Evolutionary conservation across 2,888 invertebrate species (phyloP).

Genomic region (Pocota personata): DNA sequence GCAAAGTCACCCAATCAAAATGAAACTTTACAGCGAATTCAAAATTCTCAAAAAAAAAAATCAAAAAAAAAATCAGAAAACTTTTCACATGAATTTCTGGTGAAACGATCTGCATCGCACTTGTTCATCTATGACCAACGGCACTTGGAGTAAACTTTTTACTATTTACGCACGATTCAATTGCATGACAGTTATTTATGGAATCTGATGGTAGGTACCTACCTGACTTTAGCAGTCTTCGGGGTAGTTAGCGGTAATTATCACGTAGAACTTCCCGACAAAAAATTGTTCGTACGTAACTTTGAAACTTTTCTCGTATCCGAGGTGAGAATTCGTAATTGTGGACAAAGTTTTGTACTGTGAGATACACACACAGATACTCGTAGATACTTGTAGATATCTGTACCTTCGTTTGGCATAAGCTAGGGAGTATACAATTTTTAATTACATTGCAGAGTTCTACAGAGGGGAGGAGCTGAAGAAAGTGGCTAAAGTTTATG

Average conservation of each 20-base stretch:
- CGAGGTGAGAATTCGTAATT: slow-evolving; percentile 63
- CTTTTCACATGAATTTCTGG: slow-evolving; percentile 41
- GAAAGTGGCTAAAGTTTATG: slow-evolving; percentile 62
- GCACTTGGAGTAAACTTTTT: slow-evolving; percentile 31
- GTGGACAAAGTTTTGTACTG: slow-evolving; percentile 59
- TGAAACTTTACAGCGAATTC: too few species aligned
- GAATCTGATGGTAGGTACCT: slow-evolving; percentile 32
- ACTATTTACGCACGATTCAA: slow-evolving; percentile 60
- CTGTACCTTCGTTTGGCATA: not conserved
- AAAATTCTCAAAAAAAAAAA: not conserved
- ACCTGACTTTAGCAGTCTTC: slow-evolving; percentile 4
- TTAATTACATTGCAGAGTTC: slow-evolving; percentile 43
- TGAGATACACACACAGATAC: not conserved
- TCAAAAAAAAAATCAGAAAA: not conserved
- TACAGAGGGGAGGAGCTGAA: slow-evolving; percentile 24
- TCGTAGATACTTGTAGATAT: not conserved
- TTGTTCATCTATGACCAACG: slow-evolving; percentile 22
- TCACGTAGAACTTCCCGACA: slow-evolving; percentile 58
- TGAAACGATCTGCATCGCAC: slow-evolving; percentile 25
- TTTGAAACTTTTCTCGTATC: slow-evolving; percentile 39
- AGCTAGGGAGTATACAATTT: slow-evolving; percentile 40
- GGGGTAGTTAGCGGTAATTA: slow-evolving; percentile 60
- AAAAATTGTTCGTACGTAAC: slow-evolving; percentile 20
- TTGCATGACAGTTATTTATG: slow-evolving; percentile 48
- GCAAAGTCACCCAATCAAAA: not conserved